Base-by-base conservation (phyloP, 2,797 vertebrate species). In the Amblyraja radiata region DNA sequence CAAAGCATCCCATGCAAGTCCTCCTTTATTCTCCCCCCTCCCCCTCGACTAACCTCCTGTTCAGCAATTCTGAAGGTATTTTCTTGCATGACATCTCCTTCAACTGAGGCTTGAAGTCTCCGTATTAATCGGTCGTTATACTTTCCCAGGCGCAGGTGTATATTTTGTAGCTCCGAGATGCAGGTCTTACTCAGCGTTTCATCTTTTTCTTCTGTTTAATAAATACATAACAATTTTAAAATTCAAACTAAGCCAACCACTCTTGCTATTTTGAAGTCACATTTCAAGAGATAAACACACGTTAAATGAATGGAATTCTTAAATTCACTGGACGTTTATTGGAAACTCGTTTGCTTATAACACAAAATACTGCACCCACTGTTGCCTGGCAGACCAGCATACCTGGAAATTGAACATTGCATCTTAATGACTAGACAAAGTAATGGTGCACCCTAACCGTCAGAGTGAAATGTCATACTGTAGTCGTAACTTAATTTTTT, bases 201-300 rank as follows among this genome's bases (percentile, higher is more conserved):
- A 2, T 99, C 98, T 95, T 99, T 99, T 95, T 99, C 99, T 94
- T 97, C 99, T 99, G 96, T 86, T 63, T 63, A 58, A 93, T 6
- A 93, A 79, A n/a, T 71, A 91, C 46, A n/a, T 63, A 16, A 65
- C 61, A 23, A 65, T 79, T 25, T 18, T 65, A 77, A 79, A 39
- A 2, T 63, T 78, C 16, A 65, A 81, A 46, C 10, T 13, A 71
- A 58, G 6, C 0, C 76, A 79, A 81, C 23, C n/a, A 11, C 91
- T 78, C 14, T 23, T 93, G 68, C 39, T 80, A 78, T 92, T 76
- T 92, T 92, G 21, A 74, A 46, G 10, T 54, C 71, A 74, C 25
- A 54, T 14, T 74, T 92, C 9, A 46, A 36, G 28, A 76, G 39
- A 28, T 74, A 71, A 90, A 0, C 0, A 28, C 25, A 46, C 21